A percentile compares a stretch with the other conserved stretches of the same genome.
Conservation (phyloP, 2,113 vertebrate species). For the Semnornis frantzii region DNA sequence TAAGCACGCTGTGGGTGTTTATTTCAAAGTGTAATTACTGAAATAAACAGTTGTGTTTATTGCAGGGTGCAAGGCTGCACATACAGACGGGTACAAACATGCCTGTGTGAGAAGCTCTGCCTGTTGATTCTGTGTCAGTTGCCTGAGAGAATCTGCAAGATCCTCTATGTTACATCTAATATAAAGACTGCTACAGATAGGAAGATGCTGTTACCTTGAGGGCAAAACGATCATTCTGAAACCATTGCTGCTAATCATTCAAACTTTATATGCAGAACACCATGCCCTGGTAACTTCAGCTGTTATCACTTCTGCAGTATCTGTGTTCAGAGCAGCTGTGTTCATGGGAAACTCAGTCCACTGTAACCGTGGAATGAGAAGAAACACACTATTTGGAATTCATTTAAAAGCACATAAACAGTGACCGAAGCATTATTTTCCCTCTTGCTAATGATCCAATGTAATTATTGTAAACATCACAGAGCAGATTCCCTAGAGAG, state of each 20-base stretch:
- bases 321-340: not conserved
- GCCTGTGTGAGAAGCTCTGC: slow-evolving; percentile 48
- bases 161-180: slow-evolving; percentile 10
- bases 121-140: slow-evolving; percentile 12
- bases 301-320: not conserved
- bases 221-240: not conserved
- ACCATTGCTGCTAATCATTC: not conserved
- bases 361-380: not conserved
- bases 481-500: slow-evolving; percentile 32
- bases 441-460: slow-evolving; percentile 1
- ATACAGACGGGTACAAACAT: slow-evolving; percentile 61
- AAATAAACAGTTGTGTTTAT: slow-evolving; percentile 74
- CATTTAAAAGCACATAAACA: not conserved
- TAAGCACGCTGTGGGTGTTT: slow-evolving; percentile 59
- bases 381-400: not conserved
- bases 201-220: not conserved
- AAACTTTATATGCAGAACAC: not conserved
- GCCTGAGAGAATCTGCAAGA: slow-evolving; percentile 34
- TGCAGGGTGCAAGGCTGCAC: slow-evolving; percentile 50
- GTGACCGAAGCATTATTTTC: slow-evolving; percentile 16
- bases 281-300: not conserved
- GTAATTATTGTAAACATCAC: slow-evolving; percentile 33
- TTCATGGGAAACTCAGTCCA: not conserved
- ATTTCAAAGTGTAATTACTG: slow-evolving; percentile 72
- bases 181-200: not conserved